Evolutionary conservation across 2,888 invertebrate species (phyloP), one percentile per base, ranked within the genome.

Genomic region (Bembecia ichneumoniformis): DNA sequence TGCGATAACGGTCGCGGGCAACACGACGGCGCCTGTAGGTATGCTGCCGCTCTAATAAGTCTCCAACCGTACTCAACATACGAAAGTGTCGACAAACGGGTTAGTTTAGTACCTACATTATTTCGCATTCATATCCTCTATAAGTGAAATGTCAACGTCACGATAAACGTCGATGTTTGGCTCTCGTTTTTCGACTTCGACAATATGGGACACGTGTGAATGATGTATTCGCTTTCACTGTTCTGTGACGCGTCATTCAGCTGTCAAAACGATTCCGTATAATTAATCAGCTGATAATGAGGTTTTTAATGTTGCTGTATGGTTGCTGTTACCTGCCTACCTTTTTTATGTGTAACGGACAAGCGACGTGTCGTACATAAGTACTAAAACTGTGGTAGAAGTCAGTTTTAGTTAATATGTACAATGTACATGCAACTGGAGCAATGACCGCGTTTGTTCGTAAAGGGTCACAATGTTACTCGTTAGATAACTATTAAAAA

Each of bases 141-240:
- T 62, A 63, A 71, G 63, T 60, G 64, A 68, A 66, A 64, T 56
- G 55, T 57, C 56, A 60, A 67, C 74, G 71, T 74, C 73, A 64
- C 63, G 58, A 58, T 56, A 64, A 71, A 67, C 58, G 59, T 56
- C 60, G 57, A 51, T 52, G 57, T 61, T 60, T 61, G 64, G 62
- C 65, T 69, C 65, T 71, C 53, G 51, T 51, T 52, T n/a, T 49
- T 48, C 52, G 50, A 54, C 50, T 49, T 50, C 48, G 51, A 51
- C 57, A 64, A 77, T 74, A 76, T 74, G 64, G 76, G 70, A 56
- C 76, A 73, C 59, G 69, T 71, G 74, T 79, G 74, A 74, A 74
- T 78, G 74, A 74, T 77, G 76, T 69, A 28, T 68, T 62, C 53
- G 62, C 84, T 84, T 86, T 84, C 84, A 82, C 84, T 82, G 65